phyloP scores from a whole-genome alignment of 2,797 vertebrate genomes.

The Trichosurus vulpecula region DNA sequence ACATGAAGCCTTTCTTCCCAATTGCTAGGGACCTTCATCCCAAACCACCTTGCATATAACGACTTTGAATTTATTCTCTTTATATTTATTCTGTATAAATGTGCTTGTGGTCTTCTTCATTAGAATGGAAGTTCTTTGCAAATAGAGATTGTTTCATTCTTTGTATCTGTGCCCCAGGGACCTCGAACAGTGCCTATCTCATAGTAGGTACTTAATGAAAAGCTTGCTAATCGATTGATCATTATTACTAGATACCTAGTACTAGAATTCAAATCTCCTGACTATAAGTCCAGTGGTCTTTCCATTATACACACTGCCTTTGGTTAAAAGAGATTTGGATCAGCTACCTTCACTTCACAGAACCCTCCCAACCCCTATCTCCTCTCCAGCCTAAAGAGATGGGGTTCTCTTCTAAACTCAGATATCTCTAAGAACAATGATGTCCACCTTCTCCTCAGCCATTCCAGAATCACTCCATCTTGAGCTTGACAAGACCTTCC shows the following conservation, averaged over 20 bases:
- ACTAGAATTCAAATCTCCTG: background rate
- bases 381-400: background rate
- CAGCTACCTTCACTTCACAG: background rate
- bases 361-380: background rate
- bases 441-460: conserved; percentile 1
- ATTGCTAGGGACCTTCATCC: background rate
- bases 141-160: background rate
- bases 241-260: background rate
- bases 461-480: background rate
- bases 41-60: background rate
- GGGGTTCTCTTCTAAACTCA: background rate
- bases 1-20: background rate
- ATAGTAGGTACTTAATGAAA: background rate
- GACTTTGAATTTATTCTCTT: background rate
- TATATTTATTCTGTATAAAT: background rate
- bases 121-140: background rate
- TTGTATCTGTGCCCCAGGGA: background rate
- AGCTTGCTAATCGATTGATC: background rate
- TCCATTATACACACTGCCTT: background rate
- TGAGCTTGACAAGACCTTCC: background rate
- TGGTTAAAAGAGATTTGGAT: background rate
- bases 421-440: background rate
- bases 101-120: background rate
- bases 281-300: background rate
- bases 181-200: background rate